These are phyloP conservation scores for Chauna torquata DNA, from an alignment of 2,113 vertebrate species.

Conservation along the genomic window DNA sequence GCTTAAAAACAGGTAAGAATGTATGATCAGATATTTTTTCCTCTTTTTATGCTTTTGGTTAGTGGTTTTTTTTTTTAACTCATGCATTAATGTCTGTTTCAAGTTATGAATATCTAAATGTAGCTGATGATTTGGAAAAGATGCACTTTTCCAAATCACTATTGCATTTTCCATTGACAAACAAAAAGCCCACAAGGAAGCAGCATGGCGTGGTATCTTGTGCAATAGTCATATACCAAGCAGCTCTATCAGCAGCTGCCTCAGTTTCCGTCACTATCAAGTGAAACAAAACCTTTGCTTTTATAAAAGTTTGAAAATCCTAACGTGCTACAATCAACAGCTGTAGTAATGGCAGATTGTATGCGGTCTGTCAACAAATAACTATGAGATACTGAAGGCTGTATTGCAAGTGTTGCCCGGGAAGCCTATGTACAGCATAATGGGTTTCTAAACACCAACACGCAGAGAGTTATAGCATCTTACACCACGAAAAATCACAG, in stretches of 20 bases:
- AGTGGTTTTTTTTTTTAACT: neutral
- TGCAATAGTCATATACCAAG: neutral
- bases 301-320: neutral
- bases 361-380: constrained; percentile 21
- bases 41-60: neutral
- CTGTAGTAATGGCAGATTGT: constrained; percentile 2
- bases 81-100: neutral
- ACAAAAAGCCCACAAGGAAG: neutral
- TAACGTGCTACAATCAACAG: neutral
- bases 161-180: neutral
- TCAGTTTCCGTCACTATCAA: neutral
- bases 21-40: neutral
- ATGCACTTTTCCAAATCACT: neutral
- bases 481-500: neutral
- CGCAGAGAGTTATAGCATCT: neutral
- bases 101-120: neutral
- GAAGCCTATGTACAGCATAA: constrained; percentile 13
- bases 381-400: constrained; percentile 14
- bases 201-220: neutral
- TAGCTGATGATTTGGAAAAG: neutral
- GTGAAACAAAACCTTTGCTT: neutral
- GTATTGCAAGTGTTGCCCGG: constrained; percentile 43
- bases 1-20: neutral
- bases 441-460: neutral
- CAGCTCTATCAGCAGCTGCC: neutral